Base-by-base conservation (phyloP, 53 echinoderm and acorn worm genomes). In the Echinarachnius parma region DNA sequence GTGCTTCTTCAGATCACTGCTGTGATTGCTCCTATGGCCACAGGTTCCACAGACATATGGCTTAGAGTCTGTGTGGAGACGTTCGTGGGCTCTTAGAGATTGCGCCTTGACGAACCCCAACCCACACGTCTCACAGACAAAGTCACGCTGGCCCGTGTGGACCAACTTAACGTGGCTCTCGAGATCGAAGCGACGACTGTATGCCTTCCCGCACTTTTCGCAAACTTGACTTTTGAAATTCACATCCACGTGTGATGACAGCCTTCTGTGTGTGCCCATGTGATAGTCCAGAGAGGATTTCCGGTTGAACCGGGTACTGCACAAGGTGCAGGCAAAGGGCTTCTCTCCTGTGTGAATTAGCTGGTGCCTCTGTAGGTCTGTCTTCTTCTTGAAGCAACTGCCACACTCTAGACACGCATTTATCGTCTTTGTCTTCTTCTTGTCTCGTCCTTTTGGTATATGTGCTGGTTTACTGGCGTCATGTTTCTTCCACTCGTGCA, bases 1-100 rank as follows among this genome's bases (percentile, higher is more conserved):
- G 21, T 66, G 66, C 24, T 66, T 66, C 47, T 48, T 46, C 2
- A 66, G 48, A 4, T 66, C 66, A 30, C 66, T 66, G 0, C 31
- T 29, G 47, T 66, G 66, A 4, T 66, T 66, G 8, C 47, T 47
- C 7, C 20, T 28, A 9, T 61, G 77, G 15, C 66, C 79, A 29
- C 79, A 79, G 16, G 28, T 37, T 48, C 32, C 46, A 48, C 79
- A 67, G 1, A 66, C 56, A 47, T 57, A 79, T 4, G 79, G 79
- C 59, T 79, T 60, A 4, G 66, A 62, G 37, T 62, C 61, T 15
- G 68, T 67, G 34, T 79, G 79, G 9, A 48, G 29, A 31, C 66
- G 31, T 33, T 79, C 68, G 21, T 79, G 79, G 13, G 26, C 57
- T 9, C 57, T 42, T 22, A 55, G 42, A 24, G 50, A 45, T 8